These are phyloP conservation scores for Microtus agrestis DNA, from an alignment of 2,797 vertebrate genomes.

Conservation along the genomic window DNA sequence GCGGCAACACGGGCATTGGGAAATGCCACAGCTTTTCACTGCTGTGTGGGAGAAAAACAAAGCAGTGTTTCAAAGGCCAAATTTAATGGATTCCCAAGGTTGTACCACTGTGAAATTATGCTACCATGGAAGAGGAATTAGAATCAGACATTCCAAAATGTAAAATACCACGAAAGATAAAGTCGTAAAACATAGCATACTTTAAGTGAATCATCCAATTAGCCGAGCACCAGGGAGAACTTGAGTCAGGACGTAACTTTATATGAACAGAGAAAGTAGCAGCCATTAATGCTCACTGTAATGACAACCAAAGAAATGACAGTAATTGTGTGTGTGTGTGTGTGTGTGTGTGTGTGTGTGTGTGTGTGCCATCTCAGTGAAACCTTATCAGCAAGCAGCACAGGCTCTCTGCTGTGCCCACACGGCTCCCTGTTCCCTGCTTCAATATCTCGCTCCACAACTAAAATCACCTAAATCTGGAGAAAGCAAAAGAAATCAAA, in stretches of 20 bases:
- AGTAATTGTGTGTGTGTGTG: background rate
- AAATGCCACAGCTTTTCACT: conserved; percentile 72
- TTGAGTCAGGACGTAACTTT: conserved; percentile 69
- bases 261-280: conserved; percentile 52
- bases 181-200: conserved; percentile 71
- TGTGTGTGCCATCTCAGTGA: background rate
- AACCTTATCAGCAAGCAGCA: background rate
- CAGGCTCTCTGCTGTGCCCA: background rate
- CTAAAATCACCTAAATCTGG: conserved; percentile 35
- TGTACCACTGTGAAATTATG: conserved; percentile 63
- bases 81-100: conserved; percentile 76
- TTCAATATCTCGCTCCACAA: background rate
- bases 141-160: conserved; percentile 72
- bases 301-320: background rate
- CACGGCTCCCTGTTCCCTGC: background rate
- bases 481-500: conserved; percentile 40
- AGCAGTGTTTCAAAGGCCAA: conserved; percentile 74
- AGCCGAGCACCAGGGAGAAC: conserved; percentile 74
- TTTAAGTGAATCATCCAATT: conserved; percentile 74
- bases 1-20: background rate
- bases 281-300: background rate
- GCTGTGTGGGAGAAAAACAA: conserved; percentile 49
- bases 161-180: conserved; percentile 70
- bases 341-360: no score
- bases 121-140: conserved; percentile 45